Evolutionary conservation across 2,113 vertebrate species (phyloP).

Genomic region (Caretta caretta): DNA sequence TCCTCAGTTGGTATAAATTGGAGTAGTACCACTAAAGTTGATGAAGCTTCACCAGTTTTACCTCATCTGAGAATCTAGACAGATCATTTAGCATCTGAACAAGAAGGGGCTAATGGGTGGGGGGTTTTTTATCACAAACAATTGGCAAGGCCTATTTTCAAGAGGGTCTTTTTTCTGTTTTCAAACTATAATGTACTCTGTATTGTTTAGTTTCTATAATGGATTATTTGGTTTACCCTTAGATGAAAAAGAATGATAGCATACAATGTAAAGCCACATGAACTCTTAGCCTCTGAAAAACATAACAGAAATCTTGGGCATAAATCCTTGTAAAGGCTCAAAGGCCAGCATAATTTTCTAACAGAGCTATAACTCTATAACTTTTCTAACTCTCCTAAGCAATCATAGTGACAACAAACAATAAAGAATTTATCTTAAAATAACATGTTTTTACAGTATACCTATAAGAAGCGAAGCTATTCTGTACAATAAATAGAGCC

Average conservation of each 20-base stretch:
- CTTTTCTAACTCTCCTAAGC: conserved; percentile 58
- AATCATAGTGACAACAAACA: conserved; percentile 59
- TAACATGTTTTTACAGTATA: conserved; percentile 26
- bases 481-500: conserved; percentile 50
- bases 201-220: background rate
- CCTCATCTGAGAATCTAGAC: background rate
- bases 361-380: conserved; percentile 39
- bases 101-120: background rate
- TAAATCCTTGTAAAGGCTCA: conserved; percentile 44
- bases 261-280: conserved; percentile 11
- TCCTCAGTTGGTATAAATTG: background rate
- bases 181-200: background rate
- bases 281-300: conserved; percentile 42
- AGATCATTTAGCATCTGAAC: background rate
- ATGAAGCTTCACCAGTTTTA: background rate
- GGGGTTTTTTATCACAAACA: background rate
- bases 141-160: background rate
- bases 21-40: background rate
- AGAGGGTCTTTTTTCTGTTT: background rate
- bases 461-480: conserved; percentile 52
- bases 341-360: conserved; percentile 52
- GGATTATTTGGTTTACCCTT: conserved; percentile 12
- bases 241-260: conserved; percentile 14
- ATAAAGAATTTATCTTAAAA: conserved; percentile 68
- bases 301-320: conserved; percentile 7